Conservation (phyloP, 2,888 invertebrate species). For the Ophonus ardosiacus region DNA sequence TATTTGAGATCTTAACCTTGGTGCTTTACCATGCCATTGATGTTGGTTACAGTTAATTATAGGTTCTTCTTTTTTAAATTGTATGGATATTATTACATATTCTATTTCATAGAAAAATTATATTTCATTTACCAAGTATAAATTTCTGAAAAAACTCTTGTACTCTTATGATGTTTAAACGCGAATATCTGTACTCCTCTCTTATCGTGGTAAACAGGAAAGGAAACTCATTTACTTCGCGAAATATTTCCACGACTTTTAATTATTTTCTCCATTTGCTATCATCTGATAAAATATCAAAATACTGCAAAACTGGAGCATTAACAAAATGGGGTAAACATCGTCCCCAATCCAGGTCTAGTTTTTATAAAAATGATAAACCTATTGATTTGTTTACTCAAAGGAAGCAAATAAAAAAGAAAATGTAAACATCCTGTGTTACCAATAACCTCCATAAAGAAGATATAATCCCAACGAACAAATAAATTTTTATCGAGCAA, state of each 20-base stretch:
- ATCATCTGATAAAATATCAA: not conserved
- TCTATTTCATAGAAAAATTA: no score
- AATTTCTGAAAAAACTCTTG: no score
- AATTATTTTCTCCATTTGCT: not conserved
- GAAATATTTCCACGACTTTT: not conserved
- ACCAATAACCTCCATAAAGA: slow-evolving; percentile 40
- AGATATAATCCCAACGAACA: slow-evolving; percentile 13
- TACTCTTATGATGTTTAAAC: not conserved
- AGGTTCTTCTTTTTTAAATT: no score
- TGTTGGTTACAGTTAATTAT: no score
- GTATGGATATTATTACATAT: no score
- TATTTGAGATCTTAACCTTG: no score
- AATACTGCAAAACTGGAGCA: not conserved
- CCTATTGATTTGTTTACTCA: slow-evolving; percentile 35
- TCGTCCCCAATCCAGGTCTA: not conserved
- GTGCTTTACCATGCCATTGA: no score
- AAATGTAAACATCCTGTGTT: slow-evolving; percentile 38
- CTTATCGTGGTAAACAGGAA: not conserved
- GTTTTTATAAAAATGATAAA: slow-evolving; percentile 18
- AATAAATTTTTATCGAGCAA: slow-evolving; percentile 12
- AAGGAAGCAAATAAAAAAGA: slow-evolving; percentile 30
- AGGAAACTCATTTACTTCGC: not conserved
- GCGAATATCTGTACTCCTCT: not conserved
- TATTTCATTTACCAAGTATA: no score
- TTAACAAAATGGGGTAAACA: not conserved